These are phyloP conservation scores for Reticulitermes speratus DNA, from an alignment of 1,140 invertebrate species.

Conservation along the genomic window DNA sequence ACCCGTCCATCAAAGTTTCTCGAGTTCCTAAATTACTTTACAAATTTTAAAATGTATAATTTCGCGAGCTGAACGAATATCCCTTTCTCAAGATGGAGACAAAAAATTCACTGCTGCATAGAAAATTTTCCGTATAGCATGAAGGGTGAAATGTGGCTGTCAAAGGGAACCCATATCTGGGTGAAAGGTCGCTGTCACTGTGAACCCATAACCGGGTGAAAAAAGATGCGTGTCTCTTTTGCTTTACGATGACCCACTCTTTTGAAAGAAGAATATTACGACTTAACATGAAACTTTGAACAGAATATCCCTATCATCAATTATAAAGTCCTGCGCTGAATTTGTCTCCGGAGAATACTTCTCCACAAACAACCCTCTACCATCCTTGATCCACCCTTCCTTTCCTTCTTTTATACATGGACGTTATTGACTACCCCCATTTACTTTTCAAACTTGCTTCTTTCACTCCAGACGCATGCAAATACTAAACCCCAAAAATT, in stretches of 20 bases:
- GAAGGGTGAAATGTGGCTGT: background rate
- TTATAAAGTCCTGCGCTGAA: background rate
- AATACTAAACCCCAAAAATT: background rate
- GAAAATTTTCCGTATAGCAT: background rate
- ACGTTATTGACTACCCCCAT: background rate
- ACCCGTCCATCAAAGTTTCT: too few species aligned
- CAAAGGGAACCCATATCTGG: background rate
- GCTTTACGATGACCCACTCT: background rate
- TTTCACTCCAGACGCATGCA: background rate
- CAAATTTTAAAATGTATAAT: too few species aligned
- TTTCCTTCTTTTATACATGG: background rate
- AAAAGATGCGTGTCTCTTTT: background rate
- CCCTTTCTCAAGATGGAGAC: too few species aligned
- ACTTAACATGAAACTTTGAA: background rate
- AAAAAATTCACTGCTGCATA: too few species aligned
- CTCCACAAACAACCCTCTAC: slow-evolving; percentile 1
- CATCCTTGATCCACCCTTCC: background rate
- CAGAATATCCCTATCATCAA: slow-evolving; percentile 5
- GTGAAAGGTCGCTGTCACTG: background rate
- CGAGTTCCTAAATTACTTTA: too few species aligned
- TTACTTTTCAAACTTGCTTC: background rate
- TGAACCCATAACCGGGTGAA: background rate
- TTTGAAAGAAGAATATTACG: background rate
- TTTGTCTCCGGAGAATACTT: slow-evolving; percentile 4
- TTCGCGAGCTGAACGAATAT: too few species aligned